Conservation (phyloP, 1,140 invertebrate species). For the Thrips palmi region DNA sequence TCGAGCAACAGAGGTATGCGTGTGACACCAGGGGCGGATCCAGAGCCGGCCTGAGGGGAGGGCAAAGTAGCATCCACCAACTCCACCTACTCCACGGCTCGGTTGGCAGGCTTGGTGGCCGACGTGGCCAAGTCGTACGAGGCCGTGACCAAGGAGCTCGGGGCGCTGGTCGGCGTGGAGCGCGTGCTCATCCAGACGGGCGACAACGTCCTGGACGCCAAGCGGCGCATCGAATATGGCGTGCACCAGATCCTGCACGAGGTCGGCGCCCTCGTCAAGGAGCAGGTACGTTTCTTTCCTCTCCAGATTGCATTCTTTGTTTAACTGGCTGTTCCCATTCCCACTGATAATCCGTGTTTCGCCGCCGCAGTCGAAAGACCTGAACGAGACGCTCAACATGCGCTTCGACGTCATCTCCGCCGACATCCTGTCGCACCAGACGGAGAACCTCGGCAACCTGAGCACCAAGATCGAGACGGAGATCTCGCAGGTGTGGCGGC, state of each 20-base stretch:
- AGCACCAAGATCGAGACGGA: conserved; percentile 61
- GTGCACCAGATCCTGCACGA: conserved; percentile 71
- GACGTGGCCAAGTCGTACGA: conserved; percentile 24
- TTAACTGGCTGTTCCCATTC: too few species aligned
- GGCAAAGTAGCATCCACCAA: conserved; percentile 12
- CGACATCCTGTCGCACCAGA: conserved; percentile 53
- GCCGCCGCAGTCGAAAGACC: conserved; percentile 35
- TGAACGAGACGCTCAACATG: conserved; percentile 45
- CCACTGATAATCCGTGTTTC: too few species aligned
- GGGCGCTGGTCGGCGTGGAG: conserved; percentile 46
- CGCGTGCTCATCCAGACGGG: conserved; percentile 64
- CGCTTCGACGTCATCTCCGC: conserved; percentile 50
- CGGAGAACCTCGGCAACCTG: conserved; percentile 48
- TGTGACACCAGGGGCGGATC: conserved; percentile 2
- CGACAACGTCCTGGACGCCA: conserved; percentile 67
- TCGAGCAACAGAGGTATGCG: conserved; percentile 19
- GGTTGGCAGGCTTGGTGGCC: conserved; percentile 12
- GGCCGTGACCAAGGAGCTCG: conserved; percentile 14
- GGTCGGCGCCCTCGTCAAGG: conserved; percentile 46
- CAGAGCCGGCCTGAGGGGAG: conserved; percentile 9
- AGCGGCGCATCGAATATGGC: conserved; percentile 65
- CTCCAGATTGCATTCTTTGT: too few species aligned
- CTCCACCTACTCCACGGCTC: too few species aligned
- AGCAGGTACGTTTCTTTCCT: too few species aligned
- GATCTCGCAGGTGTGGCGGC: conserved; percentile 42